These are phyloP conservation scores for Pangasius larnaudii DNA, from an alignment of 2,797 vertebrate species.

Conservation along the genomic window DNA sequence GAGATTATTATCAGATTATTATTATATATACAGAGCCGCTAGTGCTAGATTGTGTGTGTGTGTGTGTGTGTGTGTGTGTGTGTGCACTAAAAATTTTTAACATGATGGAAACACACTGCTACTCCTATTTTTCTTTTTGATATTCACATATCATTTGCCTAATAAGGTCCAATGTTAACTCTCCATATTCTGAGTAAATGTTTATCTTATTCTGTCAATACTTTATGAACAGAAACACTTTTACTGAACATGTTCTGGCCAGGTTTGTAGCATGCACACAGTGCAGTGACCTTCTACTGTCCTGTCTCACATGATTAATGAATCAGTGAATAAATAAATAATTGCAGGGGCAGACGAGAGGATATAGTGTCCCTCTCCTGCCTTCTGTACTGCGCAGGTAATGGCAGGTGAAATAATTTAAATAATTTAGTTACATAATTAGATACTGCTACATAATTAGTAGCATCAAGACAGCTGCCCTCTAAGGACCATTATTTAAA, in stretches of 20 bases:
- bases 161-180: neutral
- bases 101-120: neutral
- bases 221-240: neutral
- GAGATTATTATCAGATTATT: neutral
- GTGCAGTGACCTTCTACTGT: conserved; percentile 4
- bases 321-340: conserved; percentile 17
- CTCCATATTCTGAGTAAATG: neutral
- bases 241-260: neutral
- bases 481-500: neutral
- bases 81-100: neutral
- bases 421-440: neutral
- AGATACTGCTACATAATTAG: neutral
- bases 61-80: neutral
- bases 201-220: neutral
- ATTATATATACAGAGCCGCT: neutral
- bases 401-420: neutral
- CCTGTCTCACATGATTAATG: conserved; percentile 6
- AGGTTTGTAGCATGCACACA: neutral
- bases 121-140: neutral
- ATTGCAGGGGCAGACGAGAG: neutral
- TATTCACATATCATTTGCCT: neutral
- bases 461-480: neutral
- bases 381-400: neutral
- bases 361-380: conserved; percentile 4
- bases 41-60: neutral